Evolutionary conservation across 2,888 invertebrate genomes (phyloP).

Genomic region (Hofmannophila pseudospretella): DNA sequence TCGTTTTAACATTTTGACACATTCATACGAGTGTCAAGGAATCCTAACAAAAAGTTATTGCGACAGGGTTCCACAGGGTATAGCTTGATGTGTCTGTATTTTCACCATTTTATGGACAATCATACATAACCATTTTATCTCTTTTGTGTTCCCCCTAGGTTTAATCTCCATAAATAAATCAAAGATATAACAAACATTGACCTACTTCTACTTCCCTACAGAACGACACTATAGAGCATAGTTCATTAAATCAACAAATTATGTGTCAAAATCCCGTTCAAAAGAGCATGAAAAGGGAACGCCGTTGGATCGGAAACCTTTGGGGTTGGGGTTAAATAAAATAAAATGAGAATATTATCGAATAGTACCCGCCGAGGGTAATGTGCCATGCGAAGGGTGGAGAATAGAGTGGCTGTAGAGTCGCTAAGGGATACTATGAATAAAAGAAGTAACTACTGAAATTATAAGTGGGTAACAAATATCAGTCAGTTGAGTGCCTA

Average conservation of each 20-base stretch:
- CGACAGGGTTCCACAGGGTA: too few species aligned
- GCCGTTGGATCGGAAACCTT: slow-evolving; percentile 37
- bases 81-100: too few species aligned
- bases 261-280: slow-evolving; percentile 55
- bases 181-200: not conserved
- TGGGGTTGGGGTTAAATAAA: slow-evolving; percentile 53
- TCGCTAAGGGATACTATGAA: not conserved
- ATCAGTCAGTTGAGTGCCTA: too few species aligned
- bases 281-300: slow-evolving; percentile 43
- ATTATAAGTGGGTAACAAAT: too few species aligned
- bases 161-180: too few species aligned
- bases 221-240: slow-evolving; percentile 2
- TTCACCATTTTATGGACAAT: too few species aligned
- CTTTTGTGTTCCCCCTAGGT: too few species aligned
- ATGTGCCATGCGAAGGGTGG: slow-evolving; percentile 46
- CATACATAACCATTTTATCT: too few species aligned
- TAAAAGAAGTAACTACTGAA: not conserved
- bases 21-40: too few species aligned
- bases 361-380: slow-evolving; percentile 55
- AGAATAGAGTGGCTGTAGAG: slow-evolving; percentile 22
- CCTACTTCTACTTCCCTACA: not conserved
- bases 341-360: slow-evolving; percentile 68
- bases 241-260: slow-evolving; percentile 54
- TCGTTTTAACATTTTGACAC: too few species aligned
- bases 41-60: too few species aligned